Base-by-base conservation (phyloP, 37 sponge, comb jelly and placozoan species). In the Mnemiopsis leidyi region DNA sequence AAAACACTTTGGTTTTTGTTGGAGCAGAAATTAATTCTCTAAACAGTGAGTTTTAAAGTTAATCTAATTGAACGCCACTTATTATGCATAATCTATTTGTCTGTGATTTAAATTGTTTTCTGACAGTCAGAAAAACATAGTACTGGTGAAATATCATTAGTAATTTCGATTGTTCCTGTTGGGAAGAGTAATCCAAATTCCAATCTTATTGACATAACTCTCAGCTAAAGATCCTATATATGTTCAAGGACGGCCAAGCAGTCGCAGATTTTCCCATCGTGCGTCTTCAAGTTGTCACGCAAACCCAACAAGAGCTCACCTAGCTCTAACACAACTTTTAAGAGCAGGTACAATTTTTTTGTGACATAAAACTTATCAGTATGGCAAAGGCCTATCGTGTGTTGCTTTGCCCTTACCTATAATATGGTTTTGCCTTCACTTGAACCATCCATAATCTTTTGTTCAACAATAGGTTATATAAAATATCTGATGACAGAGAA, bases 401-500 rank as follows among this genome's bases (percentile, higher is more conserved):
- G n/a, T n/a, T n/a, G n/a, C n/a, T n/a, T n/a, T n/a, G n/a, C n/a
- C n/a, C n/a, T n/a, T n/a, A n/a, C n/a, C n/a, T n/a, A n/a, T n/a
- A n/a, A n/a, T n/a, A n/a, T n/a, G 13, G 61, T 18, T 18, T 48
- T 5, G 61, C 61, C 5, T 48, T 48, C 61, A 48, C 13, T 48
- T 18, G n/a, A n/a, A n/a, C n/a, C n/a, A n/a, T n/a, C n/a, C n/a
- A n/a, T n/a, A n/a, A n/a, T n/a, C n/a, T n/a, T n/a, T n/a, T n/a
- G n/a, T n/a, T 71, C 75, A 5, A 29, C 20, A 23, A 5, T 61
- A 85, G 90, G 61, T 1, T 40, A 25, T 85, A 61, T 85, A n/a
- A 85, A 85, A 26, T 85, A 40, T 85, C 36, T 85, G 48, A 39
- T 85, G 61, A 85, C 90, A n/a, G 90, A 85, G 61, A 85, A 85